Conservation (phyloP, 1,140 invertebrate species). For the Marisa cornuarietis region DNA sequence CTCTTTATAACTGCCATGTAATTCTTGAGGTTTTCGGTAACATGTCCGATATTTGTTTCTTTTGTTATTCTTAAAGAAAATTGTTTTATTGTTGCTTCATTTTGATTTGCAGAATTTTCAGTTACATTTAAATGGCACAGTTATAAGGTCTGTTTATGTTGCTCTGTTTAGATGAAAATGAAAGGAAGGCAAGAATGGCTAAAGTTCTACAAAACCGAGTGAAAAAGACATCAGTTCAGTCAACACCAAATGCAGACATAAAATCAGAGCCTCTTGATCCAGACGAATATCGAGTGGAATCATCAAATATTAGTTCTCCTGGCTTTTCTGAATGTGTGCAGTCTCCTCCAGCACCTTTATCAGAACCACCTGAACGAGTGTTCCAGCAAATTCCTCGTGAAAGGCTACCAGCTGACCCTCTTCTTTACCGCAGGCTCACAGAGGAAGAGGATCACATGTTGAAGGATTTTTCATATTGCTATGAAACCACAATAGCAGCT, state of each 20-base stretch:
- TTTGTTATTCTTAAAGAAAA: too few relatives aligned
- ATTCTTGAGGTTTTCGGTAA: too few relatives aligned
- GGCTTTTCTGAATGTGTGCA: not conserved
- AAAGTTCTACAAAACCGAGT: conserved; percentile 26
- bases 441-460: conserved; percentile 16
- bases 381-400: conserved; percentile 26
- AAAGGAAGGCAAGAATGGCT: conserved; percentile 21
- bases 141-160: not conserved
- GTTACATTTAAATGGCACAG: not conserved
- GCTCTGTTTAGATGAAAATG: conserved; percentile 14
- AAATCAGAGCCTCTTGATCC: conserved; percentile 22
- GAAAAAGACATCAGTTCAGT: not conserved
- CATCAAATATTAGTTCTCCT: conserved; percentile 22
- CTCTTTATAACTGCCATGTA: too few relatives aligned
- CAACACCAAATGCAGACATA: not conserved
- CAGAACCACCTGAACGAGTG: conserved; percentile 17
- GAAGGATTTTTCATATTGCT: conserved; percentile 25
- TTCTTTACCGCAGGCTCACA: conserved; percentile 28
- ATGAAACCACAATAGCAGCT: conserved; percentile 31
- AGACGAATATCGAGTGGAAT: conserved; percentile 17
- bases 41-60: too few relatives aligned
- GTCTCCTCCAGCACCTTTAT: not conserved
- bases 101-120: too few relatives aligned
- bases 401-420: conserved; percentile 21
- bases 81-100: too few relatives aligned